phyloP scores from a whole-genome alignment of 1,140 invertebrate species.

The Drosophila teissieri region DNA sequence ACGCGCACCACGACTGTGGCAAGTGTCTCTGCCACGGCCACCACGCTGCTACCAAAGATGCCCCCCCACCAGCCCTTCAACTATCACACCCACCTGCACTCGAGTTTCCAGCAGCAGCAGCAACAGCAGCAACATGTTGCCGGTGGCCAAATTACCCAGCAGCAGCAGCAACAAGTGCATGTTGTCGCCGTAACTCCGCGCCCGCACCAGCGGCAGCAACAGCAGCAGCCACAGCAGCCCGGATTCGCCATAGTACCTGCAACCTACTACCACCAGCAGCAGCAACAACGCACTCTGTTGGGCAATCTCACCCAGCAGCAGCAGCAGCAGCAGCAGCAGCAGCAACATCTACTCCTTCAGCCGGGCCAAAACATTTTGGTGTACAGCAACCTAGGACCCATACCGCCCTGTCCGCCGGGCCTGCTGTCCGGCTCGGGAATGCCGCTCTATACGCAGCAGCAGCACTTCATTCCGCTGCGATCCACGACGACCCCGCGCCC shows the following conservation, averaged over 20 bases:
- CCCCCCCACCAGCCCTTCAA: slow-evolving; percentile 61
- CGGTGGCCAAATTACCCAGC: slow-evolving; percentile 35
- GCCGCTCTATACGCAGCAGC: slow-evolving; percentile 66
- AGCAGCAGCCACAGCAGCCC: slow-evolving; percentile 49
- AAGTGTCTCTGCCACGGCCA: slow-evolving; percentile 50
- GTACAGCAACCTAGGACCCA: slow-evolving; percentile 72
- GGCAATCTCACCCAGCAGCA: slow-evolving; percentile 64
- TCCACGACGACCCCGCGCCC: slow-evolving; percentile 63
- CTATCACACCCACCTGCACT: slow-evolving; percentile 55
- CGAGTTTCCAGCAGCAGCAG: slow-evolving; percentile 63
- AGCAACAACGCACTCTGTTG: slow-evolving; percentile 61
- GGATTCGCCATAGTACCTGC: slow-evolving; percentile 47
- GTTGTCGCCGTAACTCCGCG: slow-evolving; percentile 63
- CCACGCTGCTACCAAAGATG: slow-evolving; percentile 71
- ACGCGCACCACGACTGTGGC: slow-evolving; percentile 66
- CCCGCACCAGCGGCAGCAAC: slow-evolving; percentile 52
- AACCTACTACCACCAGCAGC: slow-evolving; percentile 64
- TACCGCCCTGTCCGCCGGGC: slow-evolving; percentile 77
- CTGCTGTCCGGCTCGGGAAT: slow-evolving; percentile 53
- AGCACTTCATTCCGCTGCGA: slow-evolving; percentile 75
- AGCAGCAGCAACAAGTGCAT: slow-evolving; percentile 61
- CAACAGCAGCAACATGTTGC: slow-evolving; percentile 51
- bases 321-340: slow-evolving; percentile 61
- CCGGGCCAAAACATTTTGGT: slow-evolving; percentile 73
- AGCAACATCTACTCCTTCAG: slow-evolving; percentile 71